These are phyloP conservation scores for Trochalopteron elliotii DNA, from an alignment of 2,113 vertebrate species.

Conservation along the genomic window DNA sequence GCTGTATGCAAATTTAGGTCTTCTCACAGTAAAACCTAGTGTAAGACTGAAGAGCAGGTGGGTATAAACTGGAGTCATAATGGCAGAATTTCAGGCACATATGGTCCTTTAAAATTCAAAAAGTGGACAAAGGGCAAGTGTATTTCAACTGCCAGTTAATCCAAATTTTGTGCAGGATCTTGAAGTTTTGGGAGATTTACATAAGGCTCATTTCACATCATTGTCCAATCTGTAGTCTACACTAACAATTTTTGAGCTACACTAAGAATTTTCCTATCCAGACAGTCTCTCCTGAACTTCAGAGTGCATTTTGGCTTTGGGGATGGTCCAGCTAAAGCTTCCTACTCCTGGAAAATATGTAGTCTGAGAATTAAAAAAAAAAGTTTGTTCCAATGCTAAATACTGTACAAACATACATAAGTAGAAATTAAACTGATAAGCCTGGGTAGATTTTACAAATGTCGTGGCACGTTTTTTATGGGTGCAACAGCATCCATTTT, in stretches of 20 bases:
- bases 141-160: not conserved
- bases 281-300: not conserved
- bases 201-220: fast-evolving
- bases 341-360: not conserved
- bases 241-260: fast-evolving
- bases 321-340: not conserved
- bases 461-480: not conserved
- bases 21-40: not conserved
- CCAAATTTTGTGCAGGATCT: not conserved
- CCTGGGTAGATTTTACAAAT: not conserved
- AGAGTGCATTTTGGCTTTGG: not conserved
- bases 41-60: not conserved
- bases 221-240: not conserved
- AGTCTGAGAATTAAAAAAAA: not conserved
- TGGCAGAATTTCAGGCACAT: not conserved
- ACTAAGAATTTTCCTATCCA: not conserved
- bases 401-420: not conserved
- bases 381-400: not conserved
- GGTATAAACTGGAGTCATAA: not conserved
- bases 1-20: not conserved
- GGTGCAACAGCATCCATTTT: not conserved
- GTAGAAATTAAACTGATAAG: not conserved
- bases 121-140: not conserved
- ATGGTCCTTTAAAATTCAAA: not conserved
- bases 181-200: not conserved